Evolutionary conservation across 1,140 invertebrate species (phyloP).

Genomic region (Sycophila sp.): DNA sequence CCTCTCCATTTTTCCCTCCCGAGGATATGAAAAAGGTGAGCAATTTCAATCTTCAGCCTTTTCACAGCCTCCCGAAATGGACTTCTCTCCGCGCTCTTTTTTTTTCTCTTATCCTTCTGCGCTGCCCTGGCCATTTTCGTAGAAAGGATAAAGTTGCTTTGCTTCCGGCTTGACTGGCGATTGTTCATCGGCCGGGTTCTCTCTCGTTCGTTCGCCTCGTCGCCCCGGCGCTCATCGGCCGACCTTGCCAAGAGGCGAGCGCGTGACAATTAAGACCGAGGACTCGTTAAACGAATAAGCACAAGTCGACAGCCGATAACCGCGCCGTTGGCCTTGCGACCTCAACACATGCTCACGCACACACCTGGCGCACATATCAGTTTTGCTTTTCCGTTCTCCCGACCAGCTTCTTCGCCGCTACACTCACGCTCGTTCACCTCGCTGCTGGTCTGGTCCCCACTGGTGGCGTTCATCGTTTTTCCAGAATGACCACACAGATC

Average conservation of each 20-base stretch:
- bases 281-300: constrained; percentile 41
- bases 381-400: background rate
- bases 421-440: too few relatives aligned
- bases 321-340: constrained; percentile 39
- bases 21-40: constrained; percentile 8
- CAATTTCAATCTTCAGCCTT: constrained; percentile 6
- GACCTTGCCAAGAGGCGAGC: constrained; percentile 7
- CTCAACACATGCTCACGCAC: too few relatives aligned
- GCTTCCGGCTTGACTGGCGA: background rate
- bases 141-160: too few relatives aligned
- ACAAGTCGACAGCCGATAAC: constrained; percentile 35
- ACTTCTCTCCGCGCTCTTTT: background rate
- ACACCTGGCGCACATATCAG: background rate
- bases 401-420: background rate
- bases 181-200: background rate
- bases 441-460: too few relatives aligned
- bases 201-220: background rate
- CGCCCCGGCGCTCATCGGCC: too few relatives aligned
- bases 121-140: background rate
- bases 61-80: background rate
- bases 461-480: too few relatives aligned
- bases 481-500: background rate
- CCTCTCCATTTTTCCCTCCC: constrained; percentile 20
- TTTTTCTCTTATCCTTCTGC: background rate
- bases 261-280: constrained; percentile 52